Base-by-base conservation (phyloP, 1,140 invertebrate species). In the Caenorhabditis tropicalis region DNA sequence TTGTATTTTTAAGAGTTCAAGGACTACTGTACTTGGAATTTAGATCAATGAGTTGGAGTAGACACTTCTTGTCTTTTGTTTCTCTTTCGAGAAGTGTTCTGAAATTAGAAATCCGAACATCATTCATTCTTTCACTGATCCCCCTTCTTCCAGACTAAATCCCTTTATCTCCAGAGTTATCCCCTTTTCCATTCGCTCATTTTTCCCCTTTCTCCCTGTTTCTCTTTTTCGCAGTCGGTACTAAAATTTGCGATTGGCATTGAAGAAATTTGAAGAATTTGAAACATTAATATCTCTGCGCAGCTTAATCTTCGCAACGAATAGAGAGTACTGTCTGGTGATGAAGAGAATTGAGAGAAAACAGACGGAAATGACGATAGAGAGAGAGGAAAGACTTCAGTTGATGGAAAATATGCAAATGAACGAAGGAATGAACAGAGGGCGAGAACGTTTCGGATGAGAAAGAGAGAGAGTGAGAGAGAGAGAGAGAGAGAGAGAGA, bases 251-350 rank as follows among this genome's bases (percentile, higher is more conserved):
- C 36, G 21, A 74, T 74, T 74, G 65, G 65, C 65, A 74, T 74
- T 33, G 65, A 74, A 74, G 65, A 74, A 74, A 74, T 74, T 43
- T 43, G 36, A 74, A 43, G 65, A 74, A 74, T 74, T 74, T 24
- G 65, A 74, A 74, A 74, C 65, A 74, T 74, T 39, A 74, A 74
- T 74, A 74, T 74, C 65, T 74, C 65, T 74, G 65, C 65, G 65
- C 65, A 74, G 65, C 36, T 46, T 74, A 74, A 74, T 74, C 65
- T 74, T 74, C 15, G 27, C 24, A 10, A 12, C 7, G 21, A 19
- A 10, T 7, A 56, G n/a, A 4, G n/a, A 74, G 65, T 74, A 74
- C 65, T 74, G 65, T 74, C 65, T 74, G 33, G 33, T 7, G 36
- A 27, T 4, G 53, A 74, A 31, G 6, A 21, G n/a, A 27, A 9